Base-by-base conservation (phyloP, 2,113 vertebrate genomes). In the Prionailurus viverrinus region DNA sequence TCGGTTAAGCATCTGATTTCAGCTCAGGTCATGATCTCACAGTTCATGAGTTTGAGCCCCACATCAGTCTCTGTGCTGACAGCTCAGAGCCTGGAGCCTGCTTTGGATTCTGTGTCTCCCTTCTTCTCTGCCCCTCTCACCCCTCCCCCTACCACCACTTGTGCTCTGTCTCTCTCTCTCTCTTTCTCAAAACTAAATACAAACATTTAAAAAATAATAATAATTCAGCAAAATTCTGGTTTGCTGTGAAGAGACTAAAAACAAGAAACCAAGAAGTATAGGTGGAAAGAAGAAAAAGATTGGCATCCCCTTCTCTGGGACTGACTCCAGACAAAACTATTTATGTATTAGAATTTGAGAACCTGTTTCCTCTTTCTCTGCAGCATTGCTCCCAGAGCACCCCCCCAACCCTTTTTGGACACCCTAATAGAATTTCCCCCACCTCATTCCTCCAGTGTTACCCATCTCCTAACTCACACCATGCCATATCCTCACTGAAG, bases 161-260 rank as follows among this genome's bases (percentile, higher is more conserved):
- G 58, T 61, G 19, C 58, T 61, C 58, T 55, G 15, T 55, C 53
- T 51, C 48, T 51, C 48, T 51, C 48, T 61, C 58, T 23, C 58
- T 61, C 58, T 23, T 21, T 61, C 58, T 23, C 58, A 61, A 61
- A 23, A 61, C 7, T 61, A 61, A 61, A 61, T 61, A 23, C 8
- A 61, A 61, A 25, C 21, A 61, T 61, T 61, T 23, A 23, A 23
- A 61, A 61, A 61, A 23, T 23, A 95, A 53, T 63, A 82, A 78
- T 63, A 82, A 78, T 79, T 90, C 63, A 92, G 45, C 63, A 87
- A 87, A 95, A 45, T 14, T 92, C n/a, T 92, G 8, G 31, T 94
- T 92, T 96, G 12, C 19, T 74, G 0, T 65, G 27, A 83, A 61
- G 55, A 85, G 12, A 27, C 51, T 71, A 11, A 8, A 29, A 89